A percentile compares a stretch with the other conserved stretches of the same genome.
Conservation (phyloP, 2,113 vertebrate genomes). For the Verasper variegatus region DNA sequence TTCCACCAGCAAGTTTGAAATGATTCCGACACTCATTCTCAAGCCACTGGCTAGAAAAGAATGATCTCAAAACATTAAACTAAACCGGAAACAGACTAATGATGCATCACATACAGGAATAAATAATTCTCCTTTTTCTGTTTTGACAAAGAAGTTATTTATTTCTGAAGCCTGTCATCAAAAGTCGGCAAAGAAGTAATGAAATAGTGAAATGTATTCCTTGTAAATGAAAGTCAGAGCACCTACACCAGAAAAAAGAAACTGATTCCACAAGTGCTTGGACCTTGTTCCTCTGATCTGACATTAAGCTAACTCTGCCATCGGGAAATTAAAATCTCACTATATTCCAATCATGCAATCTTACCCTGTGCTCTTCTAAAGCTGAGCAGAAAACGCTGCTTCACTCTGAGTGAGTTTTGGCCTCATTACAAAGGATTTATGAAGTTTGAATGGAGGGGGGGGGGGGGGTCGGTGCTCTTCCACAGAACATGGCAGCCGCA, state of each 20-base stretch:
- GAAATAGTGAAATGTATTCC: too few relatives aligned
- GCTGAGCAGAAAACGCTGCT: conserved; percentile 30
- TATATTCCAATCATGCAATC: conserved; percentile 33
- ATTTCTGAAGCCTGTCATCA: too few relatives aligned
- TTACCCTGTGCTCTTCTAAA: conserved; percentile 27
- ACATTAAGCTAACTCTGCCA: conserved; percentile 11
- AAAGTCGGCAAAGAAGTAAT: too few relatives aligned
- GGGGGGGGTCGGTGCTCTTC: conserved; percentile 29
- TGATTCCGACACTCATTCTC: too few relatives aligned
- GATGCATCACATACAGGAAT: too few relatives aligned
- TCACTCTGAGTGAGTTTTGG: conserved; percentile 46
- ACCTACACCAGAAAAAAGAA: background rate
- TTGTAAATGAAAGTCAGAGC: background rate
- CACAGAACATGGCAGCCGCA: conserved; percentile 44
- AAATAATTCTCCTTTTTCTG: too few relatives aligned
- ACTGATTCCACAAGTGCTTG: background rate
- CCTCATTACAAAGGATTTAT: conserved; percentile 60
- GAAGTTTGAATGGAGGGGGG: conserved; percentile 46
- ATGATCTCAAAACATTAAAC: background rate
- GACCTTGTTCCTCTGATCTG: conserved; percentile 9
- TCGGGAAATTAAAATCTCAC: conserved; percentile 34
- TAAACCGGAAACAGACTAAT: too few relatives aligned
- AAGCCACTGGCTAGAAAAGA: background rate
- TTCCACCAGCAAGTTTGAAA: too few relatives aligned
- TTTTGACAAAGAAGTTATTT: too few relatives aligned